A percentile compares a stretch with the other conserved stretches of the same genome.
Conservation (phyloP, 1,140 invertebrate genomes). For the Ladona fulva region DNA sequence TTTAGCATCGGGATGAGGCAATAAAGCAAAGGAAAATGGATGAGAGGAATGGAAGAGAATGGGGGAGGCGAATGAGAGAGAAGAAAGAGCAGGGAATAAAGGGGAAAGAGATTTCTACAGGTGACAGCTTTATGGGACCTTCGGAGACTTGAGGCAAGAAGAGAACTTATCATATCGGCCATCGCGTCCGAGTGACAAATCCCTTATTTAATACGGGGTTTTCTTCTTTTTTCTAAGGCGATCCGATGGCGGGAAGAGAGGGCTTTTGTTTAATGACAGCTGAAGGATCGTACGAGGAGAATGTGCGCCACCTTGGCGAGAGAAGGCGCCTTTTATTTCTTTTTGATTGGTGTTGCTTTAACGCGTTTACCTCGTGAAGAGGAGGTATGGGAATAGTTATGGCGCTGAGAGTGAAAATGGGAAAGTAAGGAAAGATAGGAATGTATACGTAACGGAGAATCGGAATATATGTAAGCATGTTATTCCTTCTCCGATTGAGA, state of each 20-base stretch:
- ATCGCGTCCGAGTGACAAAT: constrained; percentile 3
- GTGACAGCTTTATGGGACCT: constrained; percentile 6
- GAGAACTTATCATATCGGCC: not conserved
- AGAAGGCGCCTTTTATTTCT: not conserved
- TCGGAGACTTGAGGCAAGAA: not conserved
- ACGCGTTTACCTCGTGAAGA: not conserved
- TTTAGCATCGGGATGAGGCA: not conserved
- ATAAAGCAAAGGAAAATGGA: constrained; percentile 6
- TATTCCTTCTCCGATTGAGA: no score
- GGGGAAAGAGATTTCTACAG: not conserved
- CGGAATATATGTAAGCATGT: not conserved
- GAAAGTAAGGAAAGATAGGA: not conserved
- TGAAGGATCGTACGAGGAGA: not conserved
- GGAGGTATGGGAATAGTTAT: no score
- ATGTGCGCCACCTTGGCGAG: not conserved
- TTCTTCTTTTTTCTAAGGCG: not conserved
- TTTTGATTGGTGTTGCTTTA: constrained; percentile 1
- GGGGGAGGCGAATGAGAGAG: not conserved
- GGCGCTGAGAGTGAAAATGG: no score
- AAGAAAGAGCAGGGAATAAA: not conserved
- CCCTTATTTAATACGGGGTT: constrained; percentile 1
- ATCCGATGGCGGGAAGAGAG: not conserved
- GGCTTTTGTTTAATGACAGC: not conserved
- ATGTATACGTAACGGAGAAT: not conserved
- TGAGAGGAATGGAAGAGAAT: not conserved